Conservation (phyloP, 2,888 invertebrate genomes). For the Ochropleura plecta region DNA sequence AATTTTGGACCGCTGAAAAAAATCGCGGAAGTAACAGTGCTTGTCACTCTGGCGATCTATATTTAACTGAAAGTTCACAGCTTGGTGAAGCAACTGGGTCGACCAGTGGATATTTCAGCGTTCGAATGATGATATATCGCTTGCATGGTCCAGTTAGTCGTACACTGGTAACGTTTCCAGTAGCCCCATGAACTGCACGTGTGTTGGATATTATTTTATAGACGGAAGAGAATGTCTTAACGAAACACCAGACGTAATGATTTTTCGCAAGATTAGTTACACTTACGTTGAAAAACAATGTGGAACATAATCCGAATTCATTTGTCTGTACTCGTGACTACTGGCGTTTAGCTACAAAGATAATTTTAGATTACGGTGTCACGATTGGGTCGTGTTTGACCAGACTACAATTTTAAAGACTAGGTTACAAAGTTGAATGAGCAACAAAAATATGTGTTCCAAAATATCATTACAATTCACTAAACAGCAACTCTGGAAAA, state of each 20-base stretch:
- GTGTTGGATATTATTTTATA: conserved; percentile 38
- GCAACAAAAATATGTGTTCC: too few species aligned
- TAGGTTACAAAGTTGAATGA: background rate
- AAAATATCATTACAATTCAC: background rate
- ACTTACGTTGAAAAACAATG: conserved; percentile 30
- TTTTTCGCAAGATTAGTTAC: conserved; percentile 35
- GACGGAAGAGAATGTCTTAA: conserved; percentile 17
- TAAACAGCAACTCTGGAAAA: background rate
- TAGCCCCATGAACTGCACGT: conserved; percentile 42
- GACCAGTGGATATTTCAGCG: conserved; percentile 67
- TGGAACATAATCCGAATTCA: conserved; percentile 25
- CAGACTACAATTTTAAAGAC: background rate
- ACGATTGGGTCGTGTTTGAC: conserved; percentile 12
- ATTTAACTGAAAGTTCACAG: conserved; percentile 74
- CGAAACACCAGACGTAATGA: conserved; percentile 19
- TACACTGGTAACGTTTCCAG: conserved; percentile 34
- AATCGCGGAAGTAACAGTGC: conserved; percentile 65
- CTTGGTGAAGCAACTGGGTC: conserved; percentile 73
- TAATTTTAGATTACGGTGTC: conserved; percentile 47
- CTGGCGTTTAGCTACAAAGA: conserved; percentile 20
- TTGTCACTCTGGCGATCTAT: conserved; percentile 74
- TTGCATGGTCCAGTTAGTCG: conserved; percentile 60
- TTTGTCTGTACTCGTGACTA: conserved; percentile 38
- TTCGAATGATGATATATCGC: conserved; percentile 65
- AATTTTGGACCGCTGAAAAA: conserved; percentile 53